Evolutionary conservation across 2,888 invertebrate species (phyloP), one percentile per base, ranked within the genome.

Genomic region (Linnaemya vulpina): DNA sequence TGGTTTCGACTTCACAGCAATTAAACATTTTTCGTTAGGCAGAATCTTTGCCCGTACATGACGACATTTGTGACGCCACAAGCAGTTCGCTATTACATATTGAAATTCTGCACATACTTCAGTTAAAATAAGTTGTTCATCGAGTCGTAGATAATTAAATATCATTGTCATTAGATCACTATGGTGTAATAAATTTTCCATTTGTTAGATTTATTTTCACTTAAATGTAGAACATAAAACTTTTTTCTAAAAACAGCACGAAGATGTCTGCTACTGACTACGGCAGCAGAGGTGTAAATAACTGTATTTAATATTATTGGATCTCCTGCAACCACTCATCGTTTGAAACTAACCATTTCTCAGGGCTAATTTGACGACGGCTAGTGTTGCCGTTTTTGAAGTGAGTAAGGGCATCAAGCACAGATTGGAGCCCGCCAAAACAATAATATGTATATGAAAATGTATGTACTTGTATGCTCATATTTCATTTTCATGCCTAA

Each of bases 1-100:
- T 20, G 9, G 7, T 30, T 67, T 46, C 3, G 17, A n/a, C 30
- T 67, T 58, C 8, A 20, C 49, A 60, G 51, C 65, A 4, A 81
- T 35, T 51, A 81, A 35, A 22, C 60, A 62, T 13, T 17, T 51
- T 7, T 81, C 35, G 5, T 20, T 60, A 11, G 67, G 15, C 8
- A 80, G 25, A 53, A 51, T 67, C 10, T 67, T 74, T 20, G 68
- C 74, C 30, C 60, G 65, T 1, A 80, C 15, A 15, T 74, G 30
- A 3, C 68, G 43, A 81, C 68, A 81, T 74, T 46, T 74, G 13
- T 22, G 67, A n/a, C 17, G 53, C 80, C 80, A 81, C 25, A 81
- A 43, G 9, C 5, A 81, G 9, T 67, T 60, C 3, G 74, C 80
- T n/a, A 81, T 68, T 3, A 53, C 22, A 4, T 51, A 74, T 68